Percentiles rank a stretch among this genome's conserved stretches.
Conservation (phyloP, 2,888 invertebrate genomes). For the Coenonympha arcania region DNA sequence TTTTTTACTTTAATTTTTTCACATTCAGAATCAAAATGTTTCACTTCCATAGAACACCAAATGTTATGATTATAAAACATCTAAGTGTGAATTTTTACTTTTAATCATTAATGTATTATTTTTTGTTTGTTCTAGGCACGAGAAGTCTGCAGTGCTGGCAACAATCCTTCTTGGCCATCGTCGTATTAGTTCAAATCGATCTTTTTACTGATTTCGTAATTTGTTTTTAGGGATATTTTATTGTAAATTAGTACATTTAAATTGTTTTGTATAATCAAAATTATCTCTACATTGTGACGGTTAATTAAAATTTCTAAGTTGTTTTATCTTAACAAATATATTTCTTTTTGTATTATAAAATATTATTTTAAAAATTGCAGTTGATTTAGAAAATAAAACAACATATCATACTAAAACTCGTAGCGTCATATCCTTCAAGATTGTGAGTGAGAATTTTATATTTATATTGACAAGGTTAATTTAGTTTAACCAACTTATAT, state of each 20-base stretch:
- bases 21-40: too few species aligned
- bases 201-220: conserved; percentile 43
- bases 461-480: conserved; percentile 36
- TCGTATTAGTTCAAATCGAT: conserved; percentile 57
- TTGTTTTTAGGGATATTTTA: conserved; percentile 19
- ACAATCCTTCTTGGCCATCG: conserved; percentile 50
- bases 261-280: background rate
- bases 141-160: conserved; percentile 55
- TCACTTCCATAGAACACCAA: too few species aligned
- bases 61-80: too few species aligned
- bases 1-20: too few species aligned
- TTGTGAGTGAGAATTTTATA: conserved; percentile 48
- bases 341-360: too few species aligned
- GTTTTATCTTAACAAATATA: too few species aligned
- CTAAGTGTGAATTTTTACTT: background rate
- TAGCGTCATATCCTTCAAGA: conserved; percentile 51
- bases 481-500: conserved; percentile 3
- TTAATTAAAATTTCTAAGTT: too few species aligned
- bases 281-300: too few species aligned
- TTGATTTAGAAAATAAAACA: conserved; percentile 14
- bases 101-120: background rate
- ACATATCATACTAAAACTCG: conserved; percentile 55
- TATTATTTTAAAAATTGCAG: background rate
- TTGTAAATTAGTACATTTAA: background rate
- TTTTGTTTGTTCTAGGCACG: conserved; percentile 56